Percentiles rank a stretch among this genome's conserved stretches.
Evolutionary conservation across 2,888 invertebrate species (phyloP).

Genomic region (Drosophila antonietae): DNA sequence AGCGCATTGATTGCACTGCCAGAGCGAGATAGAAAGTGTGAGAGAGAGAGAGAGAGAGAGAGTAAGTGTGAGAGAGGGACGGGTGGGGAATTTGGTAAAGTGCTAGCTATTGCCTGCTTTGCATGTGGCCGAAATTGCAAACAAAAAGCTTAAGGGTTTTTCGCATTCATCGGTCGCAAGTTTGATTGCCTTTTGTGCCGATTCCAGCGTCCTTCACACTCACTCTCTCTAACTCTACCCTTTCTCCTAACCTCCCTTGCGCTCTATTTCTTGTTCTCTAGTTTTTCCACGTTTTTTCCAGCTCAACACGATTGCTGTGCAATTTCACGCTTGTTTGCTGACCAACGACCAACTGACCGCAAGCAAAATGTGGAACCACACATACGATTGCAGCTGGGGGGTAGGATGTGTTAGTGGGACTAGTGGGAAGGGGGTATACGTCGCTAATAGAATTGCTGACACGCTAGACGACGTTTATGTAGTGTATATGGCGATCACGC

Average conservation of each 20-base stretch:
- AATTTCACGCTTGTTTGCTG: slow-evolving; percentile 77
- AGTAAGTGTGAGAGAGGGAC: neutral
- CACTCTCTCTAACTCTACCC: neutral
- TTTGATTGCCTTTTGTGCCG: slow-evolving; percentile 71
- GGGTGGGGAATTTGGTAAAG: neutral
- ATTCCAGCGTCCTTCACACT: neutral
- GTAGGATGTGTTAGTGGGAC: neutral
- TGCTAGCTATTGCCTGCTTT: slow-evolving; percentile 2
- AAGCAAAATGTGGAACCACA: slow-evolving; percentile 45
- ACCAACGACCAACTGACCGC: slow-evolving; percentile 70
- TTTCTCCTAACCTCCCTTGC: neutral
- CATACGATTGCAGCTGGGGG: neutral
- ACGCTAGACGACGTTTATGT: slow-evolving; percentile 41
- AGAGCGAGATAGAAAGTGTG: neutral
- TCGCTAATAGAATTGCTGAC: slow-evolving; percentile 43
- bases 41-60: neutral
- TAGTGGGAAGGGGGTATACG: neutral
- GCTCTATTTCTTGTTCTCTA: neutral
- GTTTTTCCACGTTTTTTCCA: slow-evolving; percentile 16
- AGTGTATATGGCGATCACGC: slow-evolving; percentile 26
- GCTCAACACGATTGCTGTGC: slow-evolving; percentile 65
- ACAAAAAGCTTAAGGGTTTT: slow-evolving; percentile 12
- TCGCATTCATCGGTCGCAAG: slow-evolving; percentile 62
- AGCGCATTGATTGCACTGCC: slow-evolving; percentile 47
- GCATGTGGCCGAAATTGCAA: slow-evolving; percentile 35